phyloP scores from a whole-genome alignment of 2,888 invertebrate genomes.

The Fragum fragum region DNA sequence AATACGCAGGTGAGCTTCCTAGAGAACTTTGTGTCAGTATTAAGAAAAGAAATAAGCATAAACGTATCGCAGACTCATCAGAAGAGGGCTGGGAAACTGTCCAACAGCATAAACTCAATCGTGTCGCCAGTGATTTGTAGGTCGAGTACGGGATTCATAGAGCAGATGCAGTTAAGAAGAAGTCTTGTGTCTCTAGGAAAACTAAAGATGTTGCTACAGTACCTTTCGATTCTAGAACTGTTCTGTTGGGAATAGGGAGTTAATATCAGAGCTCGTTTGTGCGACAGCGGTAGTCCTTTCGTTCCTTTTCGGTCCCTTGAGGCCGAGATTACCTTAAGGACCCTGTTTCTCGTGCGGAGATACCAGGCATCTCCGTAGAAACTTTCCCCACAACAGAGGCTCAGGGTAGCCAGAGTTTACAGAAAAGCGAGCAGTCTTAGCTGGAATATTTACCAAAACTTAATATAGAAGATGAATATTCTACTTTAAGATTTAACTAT shows the following conservation, averaged over 20 bases:
- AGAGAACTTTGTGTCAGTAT: conserved; percentile 21
- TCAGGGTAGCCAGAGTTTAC: neutral
- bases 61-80: conserved; percentile 39
- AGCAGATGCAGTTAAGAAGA: conserved; percentile 36
- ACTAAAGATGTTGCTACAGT: neutral
- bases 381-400: neutral
- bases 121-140: conserved; percentile 43
- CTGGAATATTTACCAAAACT: neutral
- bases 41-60: conserved; percentile 40
- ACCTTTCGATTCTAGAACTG: neutral
- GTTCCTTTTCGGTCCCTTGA: neutral
- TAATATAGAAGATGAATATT: conserved; percentile 28
- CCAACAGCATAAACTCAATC: conserved; percentile 33
- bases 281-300: neutral
- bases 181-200: neutral
- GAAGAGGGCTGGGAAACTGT: conserved; percentile 49
- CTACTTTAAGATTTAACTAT: conserved; percentile 20
- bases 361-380: neutral
- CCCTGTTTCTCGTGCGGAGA: conserved; percentile 1
- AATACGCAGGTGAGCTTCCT: conserved; percentile 24
- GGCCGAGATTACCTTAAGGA: neutral
- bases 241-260: neutral
- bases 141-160: conserved; percentile 34
- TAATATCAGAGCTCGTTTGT: neutral
- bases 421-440: neutral